These are phyloP conservation scores for Acleris sparsana DNA, from an alignment of 2,888 invertebrate species.

Conservation along the genomic window DNA sequence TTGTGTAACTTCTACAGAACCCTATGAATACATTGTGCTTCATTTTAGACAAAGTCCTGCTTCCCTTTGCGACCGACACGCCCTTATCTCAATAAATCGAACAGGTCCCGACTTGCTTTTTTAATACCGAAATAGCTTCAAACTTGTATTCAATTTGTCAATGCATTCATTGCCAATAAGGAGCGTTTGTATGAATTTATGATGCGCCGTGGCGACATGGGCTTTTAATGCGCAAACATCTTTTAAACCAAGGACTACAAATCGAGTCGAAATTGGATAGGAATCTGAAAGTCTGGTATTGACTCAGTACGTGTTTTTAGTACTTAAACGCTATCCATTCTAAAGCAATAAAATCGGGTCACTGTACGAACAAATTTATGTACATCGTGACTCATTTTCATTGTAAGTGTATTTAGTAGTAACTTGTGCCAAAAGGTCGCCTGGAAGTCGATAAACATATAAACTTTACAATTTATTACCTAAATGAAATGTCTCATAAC, in stretches of 20 bases:
- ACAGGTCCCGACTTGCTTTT: slow-evolving; percentile 27
- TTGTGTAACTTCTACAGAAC: slow-evolving; percentile 6
- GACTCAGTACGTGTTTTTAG: too few species aligned
- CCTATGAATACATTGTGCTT: background rate
- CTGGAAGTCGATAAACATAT: slow-evolving; percentile 9
- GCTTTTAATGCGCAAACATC: too few species aligned
- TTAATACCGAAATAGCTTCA: slow-evolving; percentile 6
- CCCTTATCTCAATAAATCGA: slow-evolving; percentile 27
- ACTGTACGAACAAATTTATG: background rate
- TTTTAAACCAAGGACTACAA: too few species aligned
- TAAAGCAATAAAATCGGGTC: background rate
- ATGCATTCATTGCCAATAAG: too few species aligned
- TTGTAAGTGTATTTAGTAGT: background rate
- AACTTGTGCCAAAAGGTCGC: background rate
- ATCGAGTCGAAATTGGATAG: too few species aligned
- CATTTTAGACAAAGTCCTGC: background rate
- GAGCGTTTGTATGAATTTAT: too few species aligned
- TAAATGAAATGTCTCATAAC: slow-evolving; percentile 1
- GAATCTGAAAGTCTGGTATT: too few species aligned
- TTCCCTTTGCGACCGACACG: slow-evolving; percentile 12
- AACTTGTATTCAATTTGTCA: slow-evolving; percentile 4
- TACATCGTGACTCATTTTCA: background rate
- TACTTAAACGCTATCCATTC: too few species aligned
- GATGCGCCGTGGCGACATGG: too few species aligned
- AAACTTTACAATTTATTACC: slow-evolving; percentile 1